Percentiles rank a stretch among this genome's conserved stretches.
Evolutionary conservation across 2,888 invertebrate genomes (phyloP).

Genomic region (Cataglyphis cursor): DNA sequence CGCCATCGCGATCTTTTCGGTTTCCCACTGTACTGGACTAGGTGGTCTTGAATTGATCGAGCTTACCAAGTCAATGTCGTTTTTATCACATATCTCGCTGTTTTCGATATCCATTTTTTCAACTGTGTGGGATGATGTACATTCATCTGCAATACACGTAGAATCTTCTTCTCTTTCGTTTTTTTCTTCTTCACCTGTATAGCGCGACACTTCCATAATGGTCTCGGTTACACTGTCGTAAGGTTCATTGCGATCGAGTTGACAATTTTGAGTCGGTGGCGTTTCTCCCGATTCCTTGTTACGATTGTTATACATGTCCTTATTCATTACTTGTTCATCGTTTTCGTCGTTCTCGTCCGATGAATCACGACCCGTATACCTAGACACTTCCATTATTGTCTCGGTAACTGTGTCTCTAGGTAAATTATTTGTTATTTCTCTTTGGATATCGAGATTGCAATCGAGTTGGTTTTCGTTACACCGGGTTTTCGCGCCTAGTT

Average conservation of each 20-base stretch:
- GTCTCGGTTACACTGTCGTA: conserved; percentile 82
- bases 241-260: conserved; percentile 60
- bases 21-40: conserved; percentile 49
- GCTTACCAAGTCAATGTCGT: not conserved
- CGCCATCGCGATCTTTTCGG: conserved; percentile 63
- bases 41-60: conserved; percentile 55
- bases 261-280: conserved; percentile 51
- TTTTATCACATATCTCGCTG: not conserved
- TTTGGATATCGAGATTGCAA: conserved; percentile 50
- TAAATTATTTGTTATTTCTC: conserved; percentile 72
- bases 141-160: conserved; percentile 15
- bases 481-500: conserved; percentile 56
- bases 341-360: conserved; percentile 57
- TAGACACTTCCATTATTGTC: conserved; percentile 84
- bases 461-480: conserved; percentile 54
- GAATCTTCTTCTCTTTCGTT: conserved; percentile 39
- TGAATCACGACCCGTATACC: conserved; percentile 75
- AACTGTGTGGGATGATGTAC: not conserved
- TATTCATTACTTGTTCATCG: conserved; percentile 16
- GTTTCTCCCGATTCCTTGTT: conserved; percentile 40
- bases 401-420: conserved; percentile 81
- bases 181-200: conserved; percentile 61
- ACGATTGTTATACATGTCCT: conserved; percentile 38
- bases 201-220: conserved; percentile 80
- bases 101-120: not conserved